Evolutionary conservation across 2,113 vertebrate genomes (phyloP).

Genomic region (Chrysemys picta): DNA sequence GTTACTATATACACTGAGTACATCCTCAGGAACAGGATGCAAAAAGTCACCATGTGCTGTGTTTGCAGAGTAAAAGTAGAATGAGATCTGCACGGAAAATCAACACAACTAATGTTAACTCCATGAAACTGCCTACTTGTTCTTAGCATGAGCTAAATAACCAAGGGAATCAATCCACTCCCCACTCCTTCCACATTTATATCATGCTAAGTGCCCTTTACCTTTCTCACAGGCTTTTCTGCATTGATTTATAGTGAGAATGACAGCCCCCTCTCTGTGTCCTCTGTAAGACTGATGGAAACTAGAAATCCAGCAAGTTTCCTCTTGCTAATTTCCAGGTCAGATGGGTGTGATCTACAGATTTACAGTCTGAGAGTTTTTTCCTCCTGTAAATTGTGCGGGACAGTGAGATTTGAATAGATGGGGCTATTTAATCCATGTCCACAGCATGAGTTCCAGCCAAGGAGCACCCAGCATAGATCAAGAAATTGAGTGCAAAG

Average conservation of each 20-base stretch:
- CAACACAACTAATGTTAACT: background rate
- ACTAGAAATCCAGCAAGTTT: background rate
- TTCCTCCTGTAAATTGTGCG: background rate
- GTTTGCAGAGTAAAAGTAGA: background rate
- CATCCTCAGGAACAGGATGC: background rate
- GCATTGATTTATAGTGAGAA: background rate
- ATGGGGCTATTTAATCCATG: background rate
- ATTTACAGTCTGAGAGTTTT: background rate
- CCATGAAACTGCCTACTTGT: background rate
- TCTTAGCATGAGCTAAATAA: background rate
- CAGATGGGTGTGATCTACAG: fast-evolving
- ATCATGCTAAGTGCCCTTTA: background rate
- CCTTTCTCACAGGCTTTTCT: background rate
- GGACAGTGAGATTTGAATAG: fast-evolving
- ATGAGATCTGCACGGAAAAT: background rate
- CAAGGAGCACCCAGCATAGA: background rate
- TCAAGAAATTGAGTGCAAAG: background rate
- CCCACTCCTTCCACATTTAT: background rate
- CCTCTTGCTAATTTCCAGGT: background rate
- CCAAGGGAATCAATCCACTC: background rate
- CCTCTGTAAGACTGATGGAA: background rate
- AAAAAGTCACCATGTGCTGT: background rate
- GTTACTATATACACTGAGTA: background rate
- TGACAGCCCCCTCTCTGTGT: background rate
- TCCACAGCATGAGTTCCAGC: background rate